phyloP scores from a whole-genome alignment of 1,140 invertebrate genomes.

The Drosophila aff. region DNA sequence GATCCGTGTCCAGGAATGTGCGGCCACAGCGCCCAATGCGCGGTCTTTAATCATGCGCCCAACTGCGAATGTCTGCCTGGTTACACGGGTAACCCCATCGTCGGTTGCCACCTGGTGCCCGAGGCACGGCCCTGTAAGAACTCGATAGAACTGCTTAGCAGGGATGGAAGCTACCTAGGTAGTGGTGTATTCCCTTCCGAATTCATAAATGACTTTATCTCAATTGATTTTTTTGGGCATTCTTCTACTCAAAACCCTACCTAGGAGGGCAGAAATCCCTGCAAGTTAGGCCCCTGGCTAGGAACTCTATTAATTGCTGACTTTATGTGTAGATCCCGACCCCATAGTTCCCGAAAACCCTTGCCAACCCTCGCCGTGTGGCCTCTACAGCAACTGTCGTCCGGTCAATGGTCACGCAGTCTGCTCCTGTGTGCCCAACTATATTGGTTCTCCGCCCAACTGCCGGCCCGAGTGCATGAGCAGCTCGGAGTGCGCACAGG shows the following conservation, averaged over 20 bases:
- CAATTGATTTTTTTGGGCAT: neutral
- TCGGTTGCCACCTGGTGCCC: constrained; percentile 87
- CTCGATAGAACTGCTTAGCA: neutral
- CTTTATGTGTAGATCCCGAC: constrained; percentile 70
- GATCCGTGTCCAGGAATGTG: constrained; percentile 93
- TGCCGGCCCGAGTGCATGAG: constrained; percentile 91
- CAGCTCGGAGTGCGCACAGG: constrained; percentile 90
- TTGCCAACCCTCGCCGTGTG: constrained; percentile 89
- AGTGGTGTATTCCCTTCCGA: neutral
- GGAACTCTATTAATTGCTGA: constrained; percentile 68
- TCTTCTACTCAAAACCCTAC: neutral
- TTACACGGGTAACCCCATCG: constrained; percentile 91
- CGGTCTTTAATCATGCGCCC: constrained; percentile 93
- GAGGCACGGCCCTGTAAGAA: constrained; percentile 68
- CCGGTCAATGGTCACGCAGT: constrained; percentile 88
- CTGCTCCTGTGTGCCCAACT: constrained; percentile 89
- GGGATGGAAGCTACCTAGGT: constrained; percentile 15
- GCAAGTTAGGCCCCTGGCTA: constrained; percentile 60
- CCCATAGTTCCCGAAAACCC: constrained; percentile 86
- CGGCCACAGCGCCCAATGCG: constrained; percentile 92
- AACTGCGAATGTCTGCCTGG: constrained; percentile 91
- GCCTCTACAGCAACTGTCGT: constrained; percentile 90
- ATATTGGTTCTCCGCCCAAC: constrained; percentile 89
- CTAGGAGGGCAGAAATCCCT: constrained; percentile 8
- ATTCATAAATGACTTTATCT: too few species aligned